Base-by-base conservation (phyloP, 2,797 vertebrate genomes). In the Tenualosa ilisha region DNA sequence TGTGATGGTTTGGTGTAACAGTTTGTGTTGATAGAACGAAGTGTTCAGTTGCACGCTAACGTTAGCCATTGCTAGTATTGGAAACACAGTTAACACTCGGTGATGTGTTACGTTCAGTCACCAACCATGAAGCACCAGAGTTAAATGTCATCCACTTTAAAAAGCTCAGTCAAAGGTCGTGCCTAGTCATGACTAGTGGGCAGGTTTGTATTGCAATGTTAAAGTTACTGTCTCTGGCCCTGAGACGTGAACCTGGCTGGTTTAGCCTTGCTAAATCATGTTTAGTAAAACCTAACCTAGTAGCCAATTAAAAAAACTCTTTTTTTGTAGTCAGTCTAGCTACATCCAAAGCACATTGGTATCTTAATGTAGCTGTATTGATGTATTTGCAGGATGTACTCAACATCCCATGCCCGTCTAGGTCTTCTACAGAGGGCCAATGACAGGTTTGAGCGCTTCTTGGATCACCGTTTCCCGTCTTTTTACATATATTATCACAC, bases 391-490 rank as follows among this genome's bases (percentile, higher is more conserved):
- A 79, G 72, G 72, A 46, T 79, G 40, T 86, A 81, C 83, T 86
- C 83, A 0, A 83, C 83, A 0, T 88, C 87, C 46, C 68, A 49
- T 6, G 85, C 46, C 49, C 84, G 83, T 59, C 81, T 81, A 40
- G 87, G 87, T 12, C 7, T 85, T 54, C 72, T 88, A 20, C 83
- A 85, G 83, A 86, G 84, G 61, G 68, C 81, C 17, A 88, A 85
- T 59, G 59, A 86, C 22, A 83, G 59, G 50, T 86, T 61, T 51
- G 85, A 88, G 40, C 68, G 59, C 6, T 86, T 84, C 40, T 15
- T 88, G 59, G 49, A 88, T 37, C 65, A 83, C 22, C 56, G 83
- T 6, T 88, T 88, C 68, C 87, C 87, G 68, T 68, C 24, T 0
- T 81, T 86, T 22, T 86, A 82, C 15, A 22, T 88, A 72, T 61